Conservation (phyloP, 1,140 invertebrate genomes). For the Drosophila repletoides region DNA sequence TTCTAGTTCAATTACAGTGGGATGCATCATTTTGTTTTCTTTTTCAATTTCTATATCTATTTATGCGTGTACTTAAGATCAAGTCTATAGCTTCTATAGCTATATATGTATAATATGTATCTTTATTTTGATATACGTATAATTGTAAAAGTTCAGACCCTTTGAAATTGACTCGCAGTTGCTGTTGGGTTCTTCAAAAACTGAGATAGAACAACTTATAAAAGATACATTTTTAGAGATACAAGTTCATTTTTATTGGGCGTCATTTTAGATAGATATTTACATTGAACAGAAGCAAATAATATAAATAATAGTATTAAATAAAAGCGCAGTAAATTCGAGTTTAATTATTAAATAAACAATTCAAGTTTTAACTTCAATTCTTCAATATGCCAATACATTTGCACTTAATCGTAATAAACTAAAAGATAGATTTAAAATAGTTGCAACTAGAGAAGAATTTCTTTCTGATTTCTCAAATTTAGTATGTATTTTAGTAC, state of each 20-base stretch:
- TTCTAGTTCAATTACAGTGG: conserved; percentile 35
- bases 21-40: too few relatives aligned
- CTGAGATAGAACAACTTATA: background rate
- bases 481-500: too few relatives aligned
- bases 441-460: conserved; percentile 33
- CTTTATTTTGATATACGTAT: too few relatives aligned
- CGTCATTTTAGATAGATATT: conserved; percentile 67
- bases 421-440: conserved; percentile 37
- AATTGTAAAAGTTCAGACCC: conserved; percentile 43
- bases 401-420: too few relatives aligned
- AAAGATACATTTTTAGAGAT: conserved; percentile 16
- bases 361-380: conserved; percentile 41
- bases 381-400: conserved; percentile 40
- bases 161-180: conserved; percentile 61
- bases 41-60: conserved; percentile 32
- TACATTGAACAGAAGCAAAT: conserved; percentile 64
- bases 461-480: conserved; percentile 17
- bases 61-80: conserved; percentile 25
- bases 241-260: conserved; percentile 74
- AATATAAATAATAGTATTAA: conserved; percentile 67
- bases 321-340: conserved; percentile 62
- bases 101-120: conserved; percentile 20
- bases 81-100: conserved; percentile 37
- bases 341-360: conserved; percentile 57
- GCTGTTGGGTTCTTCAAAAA: background rate